Base-by-base conservation (phyloP, 2,797 vertebrate species). In the Triplophysa yarkandensis region DNA sequence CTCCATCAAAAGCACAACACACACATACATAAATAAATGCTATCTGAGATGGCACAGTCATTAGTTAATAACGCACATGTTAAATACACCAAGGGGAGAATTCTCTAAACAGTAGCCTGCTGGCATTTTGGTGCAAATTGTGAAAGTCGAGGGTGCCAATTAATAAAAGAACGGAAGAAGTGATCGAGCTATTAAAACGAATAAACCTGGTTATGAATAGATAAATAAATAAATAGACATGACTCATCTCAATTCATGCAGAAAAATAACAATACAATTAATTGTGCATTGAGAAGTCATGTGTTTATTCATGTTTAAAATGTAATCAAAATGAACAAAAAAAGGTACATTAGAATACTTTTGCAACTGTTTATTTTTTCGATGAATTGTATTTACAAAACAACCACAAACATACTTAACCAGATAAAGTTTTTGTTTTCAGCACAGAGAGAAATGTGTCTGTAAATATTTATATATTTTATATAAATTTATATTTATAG, bases 1-100 rank as follows among this genome's bases (percentile, higher is more conserved):
- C 77, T 76, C 64, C 60, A 65, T 74, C 77, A 79, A 80, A n/a
- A 73, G 41, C 62, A 10, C 44, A 71, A 68, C 72, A 77, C 71
- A 64, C 32, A 67, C 57, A 36, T n/a, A n/a, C 69, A 41, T 28
- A 63, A 61, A 63, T 63, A 32, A 63, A 72, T 25, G 27, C 46
- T 63, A 13, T 63, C 23, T 30, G 60, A 74, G 62, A 64, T 73
- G 64, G 25, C 11, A n/a, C 48, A 55, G 13, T 74, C 71, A 57
- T 66, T 74, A 66, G 71, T 34, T 57, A 57, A 74, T 58, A 41
- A 46, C 32, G 52, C 19, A 44, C 71, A 19, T 19, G 32, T 43
- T 74, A 74, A 74, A 27, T 57, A 74, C 39, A 19, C 50, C 34
- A 74, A 66, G n/a, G 39, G 27, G 19, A 2, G 27, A 28, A 13